Evolutionary conservation across 2,113 vertebrate genomes (phyloP).

Genomic region (Tonatia bakeri): DNA sequence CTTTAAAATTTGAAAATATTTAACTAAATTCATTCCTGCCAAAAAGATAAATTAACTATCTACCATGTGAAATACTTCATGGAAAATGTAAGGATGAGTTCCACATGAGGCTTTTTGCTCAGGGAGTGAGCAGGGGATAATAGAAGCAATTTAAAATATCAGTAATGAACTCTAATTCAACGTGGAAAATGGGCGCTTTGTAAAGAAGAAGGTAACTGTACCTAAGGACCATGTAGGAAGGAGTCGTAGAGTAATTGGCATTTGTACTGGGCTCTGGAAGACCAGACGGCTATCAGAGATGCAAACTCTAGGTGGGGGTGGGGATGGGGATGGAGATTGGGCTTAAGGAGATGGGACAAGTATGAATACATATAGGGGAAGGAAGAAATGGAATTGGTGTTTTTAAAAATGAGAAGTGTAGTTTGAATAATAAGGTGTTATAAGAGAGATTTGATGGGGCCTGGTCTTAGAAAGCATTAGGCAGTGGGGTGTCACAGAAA

Average conservation of each 20-base stretch:
- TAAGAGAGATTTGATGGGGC: background rate
- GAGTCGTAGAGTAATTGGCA: background rate
- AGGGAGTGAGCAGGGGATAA: background rate
- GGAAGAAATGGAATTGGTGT: background rate
- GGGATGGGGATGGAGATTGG: background rate
- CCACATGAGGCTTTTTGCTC: background rate
- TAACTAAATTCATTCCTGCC: background rate
- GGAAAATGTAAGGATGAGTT: background rate
- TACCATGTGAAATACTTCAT: background rate
- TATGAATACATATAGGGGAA: background rate
- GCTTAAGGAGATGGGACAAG: background rate
- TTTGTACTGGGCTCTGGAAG: background rate
- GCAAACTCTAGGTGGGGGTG: rapidly evolving
- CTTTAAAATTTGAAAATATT: background rate
- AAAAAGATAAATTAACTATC: background rate
- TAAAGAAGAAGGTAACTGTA: background rate
- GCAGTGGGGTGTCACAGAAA: background rate
- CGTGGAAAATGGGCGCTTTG: background rate
- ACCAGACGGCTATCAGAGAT: background rate
- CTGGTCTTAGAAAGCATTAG: background rate
- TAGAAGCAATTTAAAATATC: background rate
- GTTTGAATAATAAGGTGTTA: background rate
- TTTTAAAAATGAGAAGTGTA: background rate
- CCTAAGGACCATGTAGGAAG: background rate
- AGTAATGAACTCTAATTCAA: background rate